Conservation (phyloP, 1,140 invertebrate genomes). For the Eupristina koningsbergeri region DNA sequence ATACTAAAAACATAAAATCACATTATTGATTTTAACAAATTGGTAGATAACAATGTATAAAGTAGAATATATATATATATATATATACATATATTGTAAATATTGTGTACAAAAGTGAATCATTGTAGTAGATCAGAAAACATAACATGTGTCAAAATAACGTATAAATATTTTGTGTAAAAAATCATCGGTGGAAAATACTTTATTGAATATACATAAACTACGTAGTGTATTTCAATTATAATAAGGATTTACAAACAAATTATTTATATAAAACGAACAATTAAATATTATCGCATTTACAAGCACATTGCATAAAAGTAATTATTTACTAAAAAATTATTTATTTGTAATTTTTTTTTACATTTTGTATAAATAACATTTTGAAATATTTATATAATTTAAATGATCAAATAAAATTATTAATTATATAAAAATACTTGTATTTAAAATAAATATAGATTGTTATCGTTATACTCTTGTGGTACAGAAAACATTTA, state of each 20-base stretch:
- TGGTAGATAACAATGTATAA: no score
- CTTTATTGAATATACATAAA: neutral
- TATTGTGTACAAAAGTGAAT: neutral
- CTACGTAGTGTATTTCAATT: neutral
- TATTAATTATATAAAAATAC: no score
- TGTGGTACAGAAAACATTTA: no score
- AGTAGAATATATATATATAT: no score
- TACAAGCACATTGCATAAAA: neutral
- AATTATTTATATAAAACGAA: neutral
- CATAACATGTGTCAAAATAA: neutral
- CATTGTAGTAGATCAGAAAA: neutral
- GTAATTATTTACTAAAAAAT: neutral
- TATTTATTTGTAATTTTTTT: no score
- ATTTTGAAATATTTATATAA: no score
- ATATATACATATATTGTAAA: no score
- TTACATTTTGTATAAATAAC: no score
- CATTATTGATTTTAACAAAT: neutral
- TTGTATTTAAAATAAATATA: no score
- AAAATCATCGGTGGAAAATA: neutral
- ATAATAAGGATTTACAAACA: neutral
- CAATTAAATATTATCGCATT: neutral
- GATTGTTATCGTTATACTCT: no score
- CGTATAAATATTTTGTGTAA: no score
- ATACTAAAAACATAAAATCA: neutral
- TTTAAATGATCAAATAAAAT: no score